Evolutionary conservation across 2,113 vertebrate genomes (phyloP), one percentile per base, ranked within the genome.

Genomic region (Suricata suricatta): DNA sequence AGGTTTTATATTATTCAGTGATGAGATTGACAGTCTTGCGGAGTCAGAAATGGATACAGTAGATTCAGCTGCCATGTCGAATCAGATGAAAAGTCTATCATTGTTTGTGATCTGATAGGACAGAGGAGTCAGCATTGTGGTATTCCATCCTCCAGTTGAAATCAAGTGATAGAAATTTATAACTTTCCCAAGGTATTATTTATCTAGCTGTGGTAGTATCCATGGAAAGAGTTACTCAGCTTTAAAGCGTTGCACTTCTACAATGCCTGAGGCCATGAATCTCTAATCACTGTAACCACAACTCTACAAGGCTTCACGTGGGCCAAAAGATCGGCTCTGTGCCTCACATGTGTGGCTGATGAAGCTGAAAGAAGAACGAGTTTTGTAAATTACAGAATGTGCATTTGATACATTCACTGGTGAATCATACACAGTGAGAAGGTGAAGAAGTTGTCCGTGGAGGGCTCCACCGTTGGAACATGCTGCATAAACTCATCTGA

Each of bases 51-150:
- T 93, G 96, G 93, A 92, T 86, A 90, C 35, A 38, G 95, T 88
- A 90, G 96, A 95, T 90, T 97, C 88, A 89, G 82, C 97, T 98
- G 97, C 96, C 93, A 44, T 95, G 92, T 92, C 90, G 84, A 90
- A 96, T 98, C 96, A 97, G 80, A 96, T 33, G 64, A 69, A 80
- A 95, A 96, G 96, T 97, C 89, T 97, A 63, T 97, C 97, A 95
- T 91, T 88, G 91, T 93, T 97, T 96, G 95, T 93, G 94, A 95
- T 95, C 95, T 81, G 82, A 94, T 92, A 96, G 97, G 35, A 91
- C 1, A 1, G 50, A 79, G 82, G 66, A 94, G 86, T 88, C 86
- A 71, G 97, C 88, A 91, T 29, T 79, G 87, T 63, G 50, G 35
- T 41, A 82, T 93, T 91, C 80, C 47, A 93, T 64, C 88, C 96